Base-by-base conservation (phyloP, 1,140 invertebrate genomes). In the Drosophila lacertosa region DNA sequence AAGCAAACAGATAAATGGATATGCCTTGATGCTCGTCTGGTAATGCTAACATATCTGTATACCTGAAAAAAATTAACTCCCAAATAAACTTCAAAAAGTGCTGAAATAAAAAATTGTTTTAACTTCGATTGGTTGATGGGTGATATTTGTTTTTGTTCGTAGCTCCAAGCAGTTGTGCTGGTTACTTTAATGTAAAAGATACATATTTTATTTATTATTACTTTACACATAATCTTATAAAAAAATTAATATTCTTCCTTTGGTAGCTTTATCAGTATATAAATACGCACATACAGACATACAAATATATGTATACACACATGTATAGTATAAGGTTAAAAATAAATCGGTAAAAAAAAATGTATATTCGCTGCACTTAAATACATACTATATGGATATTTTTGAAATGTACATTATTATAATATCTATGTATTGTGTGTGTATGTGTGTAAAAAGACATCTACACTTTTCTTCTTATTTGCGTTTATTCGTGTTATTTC, bases 251-350 rank as follows among this genome's bases (percentile, higher is more conserved):
- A 76, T 74, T 75, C 78, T 76, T 86, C 77, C 80, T 83, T 83
- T 83, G 80, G 80, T 83, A 83, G 82, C 74, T 73, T 83, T 64
- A 79, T 82, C 64, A 82, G 78, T 84, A 82, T 84, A 82, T 76
- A 77, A 83, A 74, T 83, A 84, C 75, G 76, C 78, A 79, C 81
- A 82, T 80, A 82, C 78, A 68, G 81, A 81, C 77, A 81, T 71
- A 72, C 78, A 78, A 45, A 55, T 55, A 57, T 73, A 63, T 83
- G 77, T 80, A 57, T 65, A 47, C 50, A 65, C 42, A 66, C 32
- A 73, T 66, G 70, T 77, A 81, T 68, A 72, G 76, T 82, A 84
- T 80, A 74, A 78, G 48, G 76, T 74, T 77, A 80, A 83, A 76
- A 65, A 18, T 65, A 82, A 76, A 76, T 68, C 60, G 58, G 70